phyloP scores from a whole-genome alignment of 2,797 vertebrate species.

The Cephalopachus bancanus region DNA sequence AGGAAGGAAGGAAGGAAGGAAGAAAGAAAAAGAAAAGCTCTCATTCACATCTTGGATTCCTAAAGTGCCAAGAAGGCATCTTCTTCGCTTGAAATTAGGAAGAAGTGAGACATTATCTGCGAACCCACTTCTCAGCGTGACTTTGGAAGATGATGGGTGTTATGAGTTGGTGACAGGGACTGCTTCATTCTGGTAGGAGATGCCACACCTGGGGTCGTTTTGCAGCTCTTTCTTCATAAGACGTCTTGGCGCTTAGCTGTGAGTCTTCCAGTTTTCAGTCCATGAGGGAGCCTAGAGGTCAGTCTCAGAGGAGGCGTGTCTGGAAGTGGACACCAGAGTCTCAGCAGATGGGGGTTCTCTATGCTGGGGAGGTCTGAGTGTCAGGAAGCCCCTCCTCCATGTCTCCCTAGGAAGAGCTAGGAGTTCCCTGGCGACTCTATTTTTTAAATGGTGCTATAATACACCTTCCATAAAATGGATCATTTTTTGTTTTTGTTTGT shows the following conservation, averaged over 20 bases:
- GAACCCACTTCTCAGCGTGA: not conserved
- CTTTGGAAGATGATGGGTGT: fast-evolving
- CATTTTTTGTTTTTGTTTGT: no score
- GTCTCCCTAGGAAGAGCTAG: not conserved
- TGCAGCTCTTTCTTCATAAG: not conserved
- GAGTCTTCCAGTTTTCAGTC: not conserved
- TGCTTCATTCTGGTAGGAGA: not conserved
- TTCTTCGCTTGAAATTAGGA: not conserved
- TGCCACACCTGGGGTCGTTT: no score
- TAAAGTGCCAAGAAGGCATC: not conserved
- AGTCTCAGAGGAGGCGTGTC: not conserved
- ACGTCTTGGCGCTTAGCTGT: no score
- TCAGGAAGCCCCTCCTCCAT: fast-evolving
- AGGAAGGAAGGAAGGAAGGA: no score
- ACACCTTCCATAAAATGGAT: not conserved
- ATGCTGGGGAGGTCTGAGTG: not conserved
- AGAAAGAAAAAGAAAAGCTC: no score
- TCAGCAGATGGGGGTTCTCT: fast-evolving
- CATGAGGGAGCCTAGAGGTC: not conserved
- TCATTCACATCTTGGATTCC: not conserved
- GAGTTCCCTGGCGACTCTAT: not conserved
- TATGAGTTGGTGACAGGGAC: fast-evolving
- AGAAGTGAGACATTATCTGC: not conserved
- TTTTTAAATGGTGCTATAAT: not conserved
- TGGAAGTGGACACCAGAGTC: fast-evolving